Evolutionary conservation across 2,888 invertebrate species (phyloP).

Genomic region (Macrophya alboannulata): DNA sequence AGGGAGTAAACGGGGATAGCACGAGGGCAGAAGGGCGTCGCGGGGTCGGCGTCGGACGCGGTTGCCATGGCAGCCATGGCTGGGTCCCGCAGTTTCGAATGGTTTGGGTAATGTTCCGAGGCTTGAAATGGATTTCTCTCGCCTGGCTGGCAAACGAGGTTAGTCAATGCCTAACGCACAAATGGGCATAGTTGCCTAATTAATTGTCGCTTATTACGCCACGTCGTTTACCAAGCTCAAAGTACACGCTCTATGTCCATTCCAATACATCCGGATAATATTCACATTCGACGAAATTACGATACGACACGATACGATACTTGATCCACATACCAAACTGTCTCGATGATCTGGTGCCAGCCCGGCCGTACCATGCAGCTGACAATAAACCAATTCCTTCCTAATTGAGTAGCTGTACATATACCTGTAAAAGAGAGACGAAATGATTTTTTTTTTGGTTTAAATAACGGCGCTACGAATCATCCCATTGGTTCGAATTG

Average conservation of each 20-base stretch:
- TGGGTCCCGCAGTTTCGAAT: constrained; percentile 73
- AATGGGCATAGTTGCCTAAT: constrained; percentile 58
- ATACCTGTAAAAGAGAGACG: background rate
- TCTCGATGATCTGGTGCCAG: background rate
- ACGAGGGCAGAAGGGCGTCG: constrained; percentile 58
- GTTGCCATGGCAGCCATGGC: constrained; percentile 76
- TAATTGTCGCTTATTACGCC: constrained; percentile 61
- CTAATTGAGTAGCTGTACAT: background rate
- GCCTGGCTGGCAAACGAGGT: constrained; percentile 73
- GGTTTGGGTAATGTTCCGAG: constrained; percentile 74
- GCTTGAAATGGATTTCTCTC: constrained; percentile 75
- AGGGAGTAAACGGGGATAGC: constrained; percentile 21
- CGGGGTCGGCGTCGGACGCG: constrained; percentile 74
- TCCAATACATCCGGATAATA: background rate
- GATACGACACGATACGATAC: background rate
- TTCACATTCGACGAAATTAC: background rate
- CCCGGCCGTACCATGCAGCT: background rate
- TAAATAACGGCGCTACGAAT: background rate
- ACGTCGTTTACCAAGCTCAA: constrained; percentile 38
- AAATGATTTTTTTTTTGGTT: background rate
- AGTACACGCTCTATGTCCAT: constrained; percentile 11
- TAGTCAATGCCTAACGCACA: constrained; percentile 72
- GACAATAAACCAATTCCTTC: background rate
- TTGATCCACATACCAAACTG: background rate
- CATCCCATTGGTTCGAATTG: background rate